A percentile compares a stretch with the other conserved stretches of the same genome.
Evolutionary conservation across 2,888 invertebrate species (phyloP).

Genomic region (Thymelicus acteon): DNA sequence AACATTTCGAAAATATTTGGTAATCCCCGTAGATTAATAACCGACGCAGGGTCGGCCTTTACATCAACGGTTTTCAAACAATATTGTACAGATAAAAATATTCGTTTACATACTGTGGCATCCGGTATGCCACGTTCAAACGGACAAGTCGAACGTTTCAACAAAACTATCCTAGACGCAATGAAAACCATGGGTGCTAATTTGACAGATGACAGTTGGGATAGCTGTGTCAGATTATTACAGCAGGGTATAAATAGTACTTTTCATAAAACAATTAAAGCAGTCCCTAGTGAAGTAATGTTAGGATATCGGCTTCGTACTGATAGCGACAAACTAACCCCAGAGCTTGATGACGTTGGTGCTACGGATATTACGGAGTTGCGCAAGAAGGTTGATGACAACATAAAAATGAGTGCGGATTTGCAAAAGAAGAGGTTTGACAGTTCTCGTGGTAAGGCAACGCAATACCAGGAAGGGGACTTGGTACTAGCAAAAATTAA

Average conservation of each 20-base stretch:
- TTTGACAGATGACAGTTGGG: constrained; percentile 44
- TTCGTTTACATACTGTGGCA: not conserved
- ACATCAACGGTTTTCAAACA: not conserved
- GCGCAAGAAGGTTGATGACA: constrained; percentile 20
- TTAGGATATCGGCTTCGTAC: constrained; percentile 41
- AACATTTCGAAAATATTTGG: not conserved
- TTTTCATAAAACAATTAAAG: constrained; percentile 44
- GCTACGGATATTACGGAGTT: constrained; percentile 32
- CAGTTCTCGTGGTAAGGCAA: constrained; percentile 17
- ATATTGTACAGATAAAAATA: not conserved
- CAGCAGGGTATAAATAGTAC: constrained; percentile 53
- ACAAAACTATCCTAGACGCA: constrained; percentile 48
- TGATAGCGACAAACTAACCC: too few relatives aligned
- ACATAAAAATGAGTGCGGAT: constrained; percentile 24
- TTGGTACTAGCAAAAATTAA: constrained; percentile 48
- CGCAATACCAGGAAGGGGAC: constrained; percentile 37
- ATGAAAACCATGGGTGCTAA: constrained; percentile 42
- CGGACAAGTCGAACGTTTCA: constrained; percentile 49
- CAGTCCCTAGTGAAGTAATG: constrained; percentile 47
- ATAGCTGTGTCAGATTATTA: constrained; percentile 46
- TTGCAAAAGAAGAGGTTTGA: constrained; percentile 36
- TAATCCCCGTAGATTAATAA: not conserved
- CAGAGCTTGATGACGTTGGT: too few relatives aligned
- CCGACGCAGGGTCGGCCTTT: not conserved
- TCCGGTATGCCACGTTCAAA: constrained; percentile 48